A percentile compares a stretch with the other conserved stretches of the same genome.
These are phyloP conservation scores for Nothocercus nigrocapillus DNA, from an alignment of 2,113 vertebrate species.

Conservation along the genomic window DNA sequence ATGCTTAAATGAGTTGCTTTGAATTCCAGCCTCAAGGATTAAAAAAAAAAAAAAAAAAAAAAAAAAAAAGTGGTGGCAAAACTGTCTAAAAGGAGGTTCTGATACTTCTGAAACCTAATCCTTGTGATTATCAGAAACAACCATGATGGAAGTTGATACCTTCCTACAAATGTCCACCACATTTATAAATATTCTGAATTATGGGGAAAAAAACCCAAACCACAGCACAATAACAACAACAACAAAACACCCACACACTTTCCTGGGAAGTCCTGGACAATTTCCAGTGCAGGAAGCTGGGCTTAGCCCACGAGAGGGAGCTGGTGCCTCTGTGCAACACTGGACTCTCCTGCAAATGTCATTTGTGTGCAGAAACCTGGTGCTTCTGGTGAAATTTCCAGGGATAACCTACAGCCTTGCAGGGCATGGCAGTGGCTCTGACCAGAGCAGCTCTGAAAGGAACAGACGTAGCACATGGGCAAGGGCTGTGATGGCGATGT, in stretches of 20 bases:
- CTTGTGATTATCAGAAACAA: background rate
- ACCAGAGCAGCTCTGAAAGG: background rate
- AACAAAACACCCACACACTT: background rate
- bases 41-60: background rate
- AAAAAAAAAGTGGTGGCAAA: background rate
- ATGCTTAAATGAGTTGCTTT: background rate
- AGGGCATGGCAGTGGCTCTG: background rate
- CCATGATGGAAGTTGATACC: background rate
- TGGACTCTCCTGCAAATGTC: background rate
- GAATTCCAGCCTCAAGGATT: background rate
- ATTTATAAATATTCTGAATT: background rate
- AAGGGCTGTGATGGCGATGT: background rate
- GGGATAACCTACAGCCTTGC: fast-evolving
- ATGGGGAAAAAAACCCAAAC: too few species aligned
- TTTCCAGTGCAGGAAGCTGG: background rate
- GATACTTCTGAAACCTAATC: too few species aligned
- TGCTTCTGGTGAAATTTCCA: background rate
- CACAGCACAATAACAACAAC: too few species aligned
- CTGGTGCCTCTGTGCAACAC: background rate
- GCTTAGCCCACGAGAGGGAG: constrained; percentile 62
- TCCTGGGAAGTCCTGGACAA: background rate
- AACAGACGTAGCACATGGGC: background rate
- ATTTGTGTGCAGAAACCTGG: fast-evolving
- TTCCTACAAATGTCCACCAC: background rate
- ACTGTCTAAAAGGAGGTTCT: background rate